Conservation (phyloP, 2,797 vertebrate species). For the Syngnathus rostellatus region DNA sequence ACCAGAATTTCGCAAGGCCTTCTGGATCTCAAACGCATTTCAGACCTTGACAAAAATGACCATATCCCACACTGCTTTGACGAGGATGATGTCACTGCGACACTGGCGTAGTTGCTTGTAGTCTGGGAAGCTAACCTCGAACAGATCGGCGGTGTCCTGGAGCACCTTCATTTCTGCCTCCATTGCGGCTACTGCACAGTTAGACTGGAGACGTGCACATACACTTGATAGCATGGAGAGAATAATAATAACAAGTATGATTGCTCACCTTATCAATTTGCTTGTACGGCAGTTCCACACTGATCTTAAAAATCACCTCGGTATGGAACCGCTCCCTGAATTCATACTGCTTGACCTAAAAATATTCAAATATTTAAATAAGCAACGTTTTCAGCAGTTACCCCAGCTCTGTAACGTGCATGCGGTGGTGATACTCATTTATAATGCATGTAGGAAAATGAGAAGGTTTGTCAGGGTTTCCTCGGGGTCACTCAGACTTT, state of each 20-base stretch:
- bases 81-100: constrained; percentile 65
- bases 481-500: constrained; percentile 24
- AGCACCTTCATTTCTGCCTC: constrained; percentile 70
- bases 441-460: constrained; percentile 43
- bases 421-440: constrained; percentile 25
- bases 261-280: constrained; percentile 64
- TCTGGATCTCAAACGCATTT: not conserved
- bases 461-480: constrained; percentile 33
- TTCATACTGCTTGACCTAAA: constrained; percentile 73
- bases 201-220: constrained; percentile 47
- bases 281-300: constrained; percentile 63
- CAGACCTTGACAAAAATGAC: constrained; percentile 71
- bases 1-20: not conserved
- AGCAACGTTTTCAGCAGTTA: not conserved
- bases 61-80: constrained; percentile 76
- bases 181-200: constrained; percentile 54
- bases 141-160: constrained; percentile 71
- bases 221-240: not conserved
- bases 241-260: not conserved
- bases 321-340: constrained; percentile 75
- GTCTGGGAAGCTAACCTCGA: constrained; percentile 72
- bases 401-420: constrained; percentile 7
- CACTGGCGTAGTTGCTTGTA: constrained; percentile 74
- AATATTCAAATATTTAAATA: constrained; percentile 17
- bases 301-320: constrained; percentile 66